Base-by-base conservation (phyloP, 1,140 invertebrate species). In the Rhagoletis zephyria region DNA sequence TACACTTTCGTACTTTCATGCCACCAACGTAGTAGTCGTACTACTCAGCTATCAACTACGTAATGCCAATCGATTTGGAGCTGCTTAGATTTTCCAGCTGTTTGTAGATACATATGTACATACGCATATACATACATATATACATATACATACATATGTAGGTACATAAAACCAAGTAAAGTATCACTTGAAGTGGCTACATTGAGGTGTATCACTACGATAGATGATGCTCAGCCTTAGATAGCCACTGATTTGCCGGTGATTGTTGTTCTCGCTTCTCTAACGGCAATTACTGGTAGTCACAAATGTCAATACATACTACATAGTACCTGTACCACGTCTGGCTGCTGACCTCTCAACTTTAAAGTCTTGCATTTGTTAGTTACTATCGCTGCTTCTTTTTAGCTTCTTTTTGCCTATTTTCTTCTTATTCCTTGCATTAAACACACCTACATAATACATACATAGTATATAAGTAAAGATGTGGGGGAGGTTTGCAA, bases 1-100 rank as follows among this genome's bases (percentile, higher is more conserved):
- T 30, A 81, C 74, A 59, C n/a, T 81, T 81, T 81, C 19, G 74
- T 59, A 81, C 74, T 56, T 81, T 51, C 74, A 19, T 81, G 30
- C 74, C 48, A 81, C 74, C 74, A 81, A 81, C 74, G 48, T 56
- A 42, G 45, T 7, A 7, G 10, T 67, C 1, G 30, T 30, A 30
- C 30, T 30, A 30, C 30, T 30, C 30, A 30, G 30, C 30, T 30
- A 30, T 30, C 30, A 30, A 30, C 30, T 30, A 30, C 30, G 30
- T 30, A 56, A 40, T 67, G 64, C 40, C 19, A 67, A 56, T 19
- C 19, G n/a, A 65, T 65, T 65, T 40, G 19, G 5, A 30, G 64
- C 30, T 5, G 19, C 61, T n/a, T 14, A 14, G 30, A 30, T 30
- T 30, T 30, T 30, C 30, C 10, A 63, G 14, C 12, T 1, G 19